These are phyloP conservation scores for Apis cerana DNA, from an alignment of 1,140 invertebrate species.

Conservation along the genomic window DNA sequence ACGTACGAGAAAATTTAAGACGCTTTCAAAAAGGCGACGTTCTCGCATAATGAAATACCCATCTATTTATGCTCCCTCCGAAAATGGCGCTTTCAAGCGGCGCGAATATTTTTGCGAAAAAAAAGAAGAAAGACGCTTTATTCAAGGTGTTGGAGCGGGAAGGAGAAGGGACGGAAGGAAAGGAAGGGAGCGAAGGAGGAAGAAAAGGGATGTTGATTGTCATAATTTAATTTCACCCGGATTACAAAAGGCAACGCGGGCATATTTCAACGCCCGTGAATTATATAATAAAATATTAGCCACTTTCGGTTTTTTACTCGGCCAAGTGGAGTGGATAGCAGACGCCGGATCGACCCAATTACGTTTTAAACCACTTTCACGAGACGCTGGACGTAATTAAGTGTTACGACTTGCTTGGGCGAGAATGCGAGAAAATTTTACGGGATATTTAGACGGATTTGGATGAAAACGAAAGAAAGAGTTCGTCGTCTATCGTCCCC, in stretches of 20 bases:
- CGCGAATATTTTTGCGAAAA: slow-evolving; percentile 16
- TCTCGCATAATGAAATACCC: slow-evolving; percentile 59
- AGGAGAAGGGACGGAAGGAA: neutral
- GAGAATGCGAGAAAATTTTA: neutral
- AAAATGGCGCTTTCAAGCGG: neutral
- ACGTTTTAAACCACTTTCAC: neutral
- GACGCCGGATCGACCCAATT: neutral
- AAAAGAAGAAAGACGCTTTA: no score
- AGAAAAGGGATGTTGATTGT: neutral
- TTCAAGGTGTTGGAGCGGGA: neutral
- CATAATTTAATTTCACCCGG: neutral
- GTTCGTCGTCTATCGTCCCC: no score
- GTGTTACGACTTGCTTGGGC: neutral
- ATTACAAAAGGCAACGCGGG: neutral
- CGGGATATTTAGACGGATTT: no score
- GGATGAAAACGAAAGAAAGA: neutral
- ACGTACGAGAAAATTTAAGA: slow-evolving; percentile 63
- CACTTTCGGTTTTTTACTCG: neutral
- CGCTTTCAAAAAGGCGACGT: slow-evolving; percentile 61
- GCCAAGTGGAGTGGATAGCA: neutral
- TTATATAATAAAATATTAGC: neutral
- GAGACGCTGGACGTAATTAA: neutral
- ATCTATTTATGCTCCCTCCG: slow-evolving; percentile 31
- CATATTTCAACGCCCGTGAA: neutral
- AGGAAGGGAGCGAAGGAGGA: neutral